A percentile compares a stretch with the other conserved stretches of the same genome.
phyloP scores from a whole-genome alignment of 2,888 invertebrate species.

The Marasmarcha lunaedactyla region DNA sequence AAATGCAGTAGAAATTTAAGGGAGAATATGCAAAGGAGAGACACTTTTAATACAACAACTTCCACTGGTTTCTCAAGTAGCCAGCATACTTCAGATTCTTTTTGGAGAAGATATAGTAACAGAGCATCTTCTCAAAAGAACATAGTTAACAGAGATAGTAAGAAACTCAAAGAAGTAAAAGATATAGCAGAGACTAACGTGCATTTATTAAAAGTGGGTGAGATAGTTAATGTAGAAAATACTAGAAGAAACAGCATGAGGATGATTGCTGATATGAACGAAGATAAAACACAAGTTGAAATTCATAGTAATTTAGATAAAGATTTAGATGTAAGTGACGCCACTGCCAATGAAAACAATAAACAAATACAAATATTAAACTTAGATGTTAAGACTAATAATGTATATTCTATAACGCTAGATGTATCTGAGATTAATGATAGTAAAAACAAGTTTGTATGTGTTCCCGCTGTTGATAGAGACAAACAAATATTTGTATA shows the following conservation, averaged over 20 bases:
- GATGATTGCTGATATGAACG: slow-evolving; percentile 49
- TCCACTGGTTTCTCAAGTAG: slow-evolving; percentile 71
- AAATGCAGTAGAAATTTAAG: slow-evolving; percentile 49
- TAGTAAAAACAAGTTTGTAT: slow-evolving; percentile 50
- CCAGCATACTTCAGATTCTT: slow-evolving; percentile 71
- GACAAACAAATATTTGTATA: slow-evolving; percentile 65
- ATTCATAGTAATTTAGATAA: slow-evolving; percentile 30
- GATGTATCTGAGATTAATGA: slow-evolving; percentile 49
- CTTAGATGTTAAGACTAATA: slow-evolving; percentile 61
- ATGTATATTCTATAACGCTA: slow-evolving; percentile 61
- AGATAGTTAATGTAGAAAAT: slow-evolving; percentile 55
- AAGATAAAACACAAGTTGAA: slow-evolving; percentile 30
- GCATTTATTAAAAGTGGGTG: slow-evolving; percentile 45
- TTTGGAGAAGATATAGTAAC: slow-evolving; percentile 73
- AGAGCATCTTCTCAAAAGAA: slow-evolving; percentile 53
- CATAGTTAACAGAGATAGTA: slow-evolving; percentile 42
- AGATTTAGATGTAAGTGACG: slow-evolving; percentile 20
- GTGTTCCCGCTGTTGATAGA: slow-evolving; percentile 40
- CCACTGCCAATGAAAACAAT: slow-evolving; percentile 48
- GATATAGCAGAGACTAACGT: slow-evolving; percentile 26
- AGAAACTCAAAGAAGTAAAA: slow-evolving; percentile 37
- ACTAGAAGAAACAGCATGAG: slow-evolving; percentile 63
- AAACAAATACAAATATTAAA: slow-evolving; percentile 66
- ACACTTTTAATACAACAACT: slow-evolving; percentile 75
- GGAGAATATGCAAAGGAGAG: slow-evolving; percentile 72